Percentiles rank a stretch among this genome's conserved stretches.
phyloP scores from a whole-genome alignment of 2,888 invertebrate species.

The Dromius quadrimaculatus region DNA sequence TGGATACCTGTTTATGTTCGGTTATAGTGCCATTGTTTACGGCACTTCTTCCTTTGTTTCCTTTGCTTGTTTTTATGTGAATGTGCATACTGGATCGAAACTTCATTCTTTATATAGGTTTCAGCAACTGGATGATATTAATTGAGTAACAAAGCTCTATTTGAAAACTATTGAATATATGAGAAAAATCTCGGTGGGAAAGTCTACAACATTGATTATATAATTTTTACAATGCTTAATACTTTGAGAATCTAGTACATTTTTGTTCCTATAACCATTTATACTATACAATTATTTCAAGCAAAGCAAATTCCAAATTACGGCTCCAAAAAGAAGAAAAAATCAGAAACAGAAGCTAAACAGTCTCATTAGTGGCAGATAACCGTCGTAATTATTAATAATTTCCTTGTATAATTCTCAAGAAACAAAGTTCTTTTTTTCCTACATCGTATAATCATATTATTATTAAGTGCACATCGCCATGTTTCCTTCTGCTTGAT shows the following conservation, averaged over 20 bases:
- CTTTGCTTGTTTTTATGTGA: not conserved
- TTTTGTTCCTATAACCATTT: not conserved
- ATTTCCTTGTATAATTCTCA: conserved; percentile 1
- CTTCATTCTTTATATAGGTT: no score
- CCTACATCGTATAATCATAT: conserved; percentile 3
- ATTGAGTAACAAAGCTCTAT: no score
- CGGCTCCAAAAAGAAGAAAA: conserved; percentile 2
- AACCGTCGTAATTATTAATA: conserved; percentile 13
- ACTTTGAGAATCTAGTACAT: conserved; percentile 5
- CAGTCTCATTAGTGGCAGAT: conserved; percentile 1
- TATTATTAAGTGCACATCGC: not conserved
- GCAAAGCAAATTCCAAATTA: conserved; percentile 8
- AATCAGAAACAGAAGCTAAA: conserved; percentile 13
- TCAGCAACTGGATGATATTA: no score
- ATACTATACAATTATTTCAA: not conserved
- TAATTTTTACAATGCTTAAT: not conserved
- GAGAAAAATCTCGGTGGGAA: no score
- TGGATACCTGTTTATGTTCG: conserved; percentile 42
- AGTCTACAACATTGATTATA: no score
- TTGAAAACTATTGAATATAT: no score
- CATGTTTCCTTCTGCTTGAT: not conserved
- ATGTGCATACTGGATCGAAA: conserved; percentile 1
- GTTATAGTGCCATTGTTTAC: conserved; percentile 39
- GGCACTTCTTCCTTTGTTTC: conserved; percentile 29
- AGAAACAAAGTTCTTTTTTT: conserved; percentile 15